phyloP scores from a whole-genome alignment of 2,888 invertebrate genomes.

The Noctuana brunneofusca region DNA sequence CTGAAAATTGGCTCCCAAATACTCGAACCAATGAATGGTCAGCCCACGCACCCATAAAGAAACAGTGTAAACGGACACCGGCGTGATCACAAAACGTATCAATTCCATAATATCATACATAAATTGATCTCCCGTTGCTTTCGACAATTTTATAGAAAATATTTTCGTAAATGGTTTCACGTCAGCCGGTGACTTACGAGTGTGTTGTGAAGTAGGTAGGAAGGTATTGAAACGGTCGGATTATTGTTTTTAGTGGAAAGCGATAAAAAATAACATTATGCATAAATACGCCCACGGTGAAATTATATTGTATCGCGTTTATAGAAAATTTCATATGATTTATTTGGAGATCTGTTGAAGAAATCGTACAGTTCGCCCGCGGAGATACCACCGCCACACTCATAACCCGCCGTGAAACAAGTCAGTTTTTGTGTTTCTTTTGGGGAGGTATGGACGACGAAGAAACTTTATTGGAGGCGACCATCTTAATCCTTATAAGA shows the following conservation, averaged over 20 bases:
- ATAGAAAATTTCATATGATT: too few species aligned
- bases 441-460: too few species aligned
- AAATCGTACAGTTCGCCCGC: too few species aligned
- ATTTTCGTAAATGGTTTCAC: conserved; percentile 17
- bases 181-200: conserved; percentile 21
- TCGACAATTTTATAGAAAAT: conserved; percentile 43
- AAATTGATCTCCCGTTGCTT: conserved; percentile 50
- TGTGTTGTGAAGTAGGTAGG: conserved; percentile 1
- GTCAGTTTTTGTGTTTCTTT: too few species aligned
- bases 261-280: not conserved
- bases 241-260: not conserved
- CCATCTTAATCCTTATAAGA: too few species aligned
- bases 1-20: conserved; percentile 48
- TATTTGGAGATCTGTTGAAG: too few species aligned
- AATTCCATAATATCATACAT: conserved; percentile 46
- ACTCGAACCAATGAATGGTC: conserved; percentile 44
- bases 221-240: conserved; percentile 9
- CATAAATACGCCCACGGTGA: too few species aligned
- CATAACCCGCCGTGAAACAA: too few species aligned
- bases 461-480: too few species aligned
- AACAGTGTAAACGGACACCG: conserved; percentile 40
- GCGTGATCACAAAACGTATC: conserved; percentile 46
- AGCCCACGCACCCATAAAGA: conserved; percentile 52
- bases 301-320: too few species aligned
- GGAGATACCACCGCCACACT: too few species aligned